phyloP scores from a whole-genome alignment of 1,140 invertebrate genomes.

The Gryon sp. region DNA sequence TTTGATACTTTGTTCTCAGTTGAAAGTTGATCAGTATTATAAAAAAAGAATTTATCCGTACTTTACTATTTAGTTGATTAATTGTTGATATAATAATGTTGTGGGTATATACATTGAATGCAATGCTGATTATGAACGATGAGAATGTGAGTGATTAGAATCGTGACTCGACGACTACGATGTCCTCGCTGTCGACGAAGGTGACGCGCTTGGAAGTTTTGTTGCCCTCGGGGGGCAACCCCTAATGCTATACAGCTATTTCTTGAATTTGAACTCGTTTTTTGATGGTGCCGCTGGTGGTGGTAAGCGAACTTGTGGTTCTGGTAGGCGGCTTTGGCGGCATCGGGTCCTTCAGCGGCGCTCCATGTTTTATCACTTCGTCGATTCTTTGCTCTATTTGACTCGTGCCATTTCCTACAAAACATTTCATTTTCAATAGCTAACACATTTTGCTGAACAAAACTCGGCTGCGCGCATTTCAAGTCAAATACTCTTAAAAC shows the following conservation, averaged over 20 bases:
- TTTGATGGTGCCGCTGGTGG: slow-evolving; percentile 79
- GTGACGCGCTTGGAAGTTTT: slow-evolving; percentile 74
- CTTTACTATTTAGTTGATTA: too few species aligned
- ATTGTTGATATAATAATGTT: too few species aligned
- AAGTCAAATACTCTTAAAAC: too few species aligned
- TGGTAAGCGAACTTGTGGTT: slow-evolving; percentile 76
- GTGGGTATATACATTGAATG: too few species aligned
- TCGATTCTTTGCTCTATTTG: slow-evolving; percentile 64
- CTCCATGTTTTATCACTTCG: slow-evolving; percentile 53
- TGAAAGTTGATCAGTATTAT: too few species aligned
- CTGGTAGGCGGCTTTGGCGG: slow-evolving; percentile 78
- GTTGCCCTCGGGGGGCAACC: slow-evolving; percentile 78
- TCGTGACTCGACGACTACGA: slow-evolving; percentile 72
- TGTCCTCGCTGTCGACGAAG: slow-evolving; percentile 72
- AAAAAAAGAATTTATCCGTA: too few species aligned
- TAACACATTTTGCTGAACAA: slow-evolving; percentile 16
- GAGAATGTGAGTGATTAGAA: slow-evolving; percentile 65
- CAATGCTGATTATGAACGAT: too few species aligned
- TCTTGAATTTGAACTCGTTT: slow-evolving; percentile 85
- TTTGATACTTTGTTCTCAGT: too few species aligned
- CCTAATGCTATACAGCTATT: slow-evolving; percentile 83
- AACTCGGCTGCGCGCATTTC: too few species aligned
- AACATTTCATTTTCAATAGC: slow-evolving; percentile 26
- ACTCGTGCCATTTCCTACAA: slow-evolving; percentile 51
- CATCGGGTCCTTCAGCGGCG: slow-evolving; percentile 65